Base-by-base conservation (phyloP, 2,797 vertebrate genomes). In the Anas bernieri region DNA sequence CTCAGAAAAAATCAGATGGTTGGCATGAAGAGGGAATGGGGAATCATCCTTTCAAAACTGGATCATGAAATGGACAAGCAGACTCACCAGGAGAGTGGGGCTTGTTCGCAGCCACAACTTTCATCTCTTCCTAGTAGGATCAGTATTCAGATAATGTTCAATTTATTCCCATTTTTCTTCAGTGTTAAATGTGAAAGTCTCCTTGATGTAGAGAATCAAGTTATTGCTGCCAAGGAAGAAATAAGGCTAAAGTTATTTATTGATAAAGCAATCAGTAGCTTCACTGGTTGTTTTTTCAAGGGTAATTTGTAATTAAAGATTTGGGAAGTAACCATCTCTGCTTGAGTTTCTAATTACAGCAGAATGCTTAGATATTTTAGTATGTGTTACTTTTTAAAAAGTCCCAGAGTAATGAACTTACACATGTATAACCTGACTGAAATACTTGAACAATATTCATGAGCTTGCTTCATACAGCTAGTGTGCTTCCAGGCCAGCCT, bases 221-320 rank as follows among this genome's bases (percentile, higher is more conserved):
- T 54, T 54, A 17, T 45, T 46, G 45, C 35, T 86, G 75, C 77
- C 43, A 9, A 62, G 77, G 76, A 59, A 66, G 80, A 72, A 75
- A 26, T 45, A 17, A 43, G 73, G 23, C 39, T 46, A 5, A 17
- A 37, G 28, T 35, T 82, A 22, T 69, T 72, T 48, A 10, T 3
- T 52, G 67, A 37, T 66, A 21, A 3, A 76, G n/a, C 76, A 69
- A 50, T 56, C 73, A 68, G 31, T 31, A 84, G 55, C 67, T 66
- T 33, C 4, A 3, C 17, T 78, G 61, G 26, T 66, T 81, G 1
- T 85, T 86, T 90, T 86, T 70, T 21, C 63, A 54, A 54, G 64
- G 48, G 52, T 91, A 88, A 82, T 74, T 90, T 94, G 93, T 83
- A 87, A 13, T 86, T 95, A 76, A 48, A 81, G 80, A 43, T 66